Base-by-base conservation (phyloP, 2,888 invertebrate genomes). In the Plagiodera versicolora region DNA sequence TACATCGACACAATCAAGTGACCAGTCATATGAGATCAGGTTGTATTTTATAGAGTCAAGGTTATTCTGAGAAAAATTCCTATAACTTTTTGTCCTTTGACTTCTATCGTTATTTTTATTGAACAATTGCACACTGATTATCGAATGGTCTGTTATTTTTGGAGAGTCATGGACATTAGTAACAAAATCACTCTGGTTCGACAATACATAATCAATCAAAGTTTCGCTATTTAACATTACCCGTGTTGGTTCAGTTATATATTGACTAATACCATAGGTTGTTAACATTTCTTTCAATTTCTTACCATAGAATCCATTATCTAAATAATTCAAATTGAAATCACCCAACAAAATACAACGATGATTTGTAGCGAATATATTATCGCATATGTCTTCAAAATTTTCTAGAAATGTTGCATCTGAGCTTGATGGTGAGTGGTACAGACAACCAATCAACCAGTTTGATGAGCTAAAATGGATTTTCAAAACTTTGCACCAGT, bases 121-220 rank as follows among this genome's bases (percentile, higher is more conserved):
- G 47, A 47, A 18, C 18, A 11, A 47, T 19, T 19, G 19, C 19
- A 11, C 11, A 47, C 47, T n/a, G 47, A 47, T 47, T 47, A 47
- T 20, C 47, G 19, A 18, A 47, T 47, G 47, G 19, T 47, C 47
- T 47, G 47, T 47, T 19, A 47, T 47, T 47, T 10, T 47, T 16
- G 18, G 47, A 18, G 9, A 11, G 18, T 19, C 18, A 20, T 47
- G 47, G 19, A 47, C 47, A 2, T 47, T 47, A 18, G 47, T 47
- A 19, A 2, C 9, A 47, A 47, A 19, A 47, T 47, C 19, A 20
- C 19, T 47, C 19, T 47, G 47, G 18, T 47, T 47, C 19, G 47
- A 6, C 19, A 47, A 19, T 19, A 47, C 47, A 47, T 47, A 47
- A 18, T 47, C 47, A 19, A n/a, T 47, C n/a, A 47, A 18, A 19